These are phyloP conservation scores for Trinectes maculatus DNA, from an alignment of 2,113 vertebrate genomes.

Conservation along the genomic window DNA sequence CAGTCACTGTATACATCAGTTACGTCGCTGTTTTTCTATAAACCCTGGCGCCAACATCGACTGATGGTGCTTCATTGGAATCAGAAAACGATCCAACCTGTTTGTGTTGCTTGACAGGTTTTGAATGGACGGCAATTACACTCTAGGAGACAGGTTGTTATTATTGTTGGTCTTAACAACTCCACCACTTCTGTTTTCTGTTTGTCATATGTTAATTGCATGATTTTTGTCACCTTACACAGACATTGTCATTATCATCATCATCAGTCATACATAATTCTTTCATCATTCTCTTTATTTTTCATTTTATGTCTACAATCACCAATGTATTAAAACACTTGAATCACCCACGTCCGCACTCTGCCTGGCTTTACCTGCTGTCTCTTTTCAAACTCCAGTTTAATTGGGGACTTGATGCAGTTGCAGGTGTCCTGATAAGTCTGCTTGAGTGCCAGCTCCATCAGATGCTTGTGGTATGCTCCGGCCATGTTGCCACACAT, in stretches of 20 bases:
- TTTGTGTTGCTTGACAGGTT: too few species aligned
- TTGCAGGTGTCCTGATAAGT: slow-evolving; percentile 97
- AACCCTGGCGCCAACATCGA: too few species aligned
- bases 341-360: background rate
- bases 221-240: too few species aligned
- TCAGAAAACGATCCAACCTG: too few species aligned
- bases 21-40: too few species aligned
- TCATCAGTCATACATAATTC: background rate
- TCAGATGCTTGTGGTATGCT: slow-evolving; percentile 96
- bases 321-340: slow-evolving; percentile 3
- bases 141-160: too few species aligned
- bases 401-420: slow-evolving; percentile 98
- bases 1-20: too few species aligned
- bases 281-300: background rate
- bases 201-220: too few species aligned
- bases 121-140: too few species aligned
- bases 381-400: slow-evolving; percentile 96
- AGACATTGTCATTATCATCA: background rate
- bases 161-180: too few species aligned
- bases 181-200: too few species aligned
- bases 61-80: too few species aligned
- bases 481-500: slow-evolving; percentile 96
- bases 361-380: slow-evolving; percentile 87
- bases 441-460: slow-evolving; percentile 94
- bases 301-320: background rate